phyloP scores from a whole-genome alignment of 2,888 invertebrate genomes.

The Zygothrica quintamaculata region DNA sequence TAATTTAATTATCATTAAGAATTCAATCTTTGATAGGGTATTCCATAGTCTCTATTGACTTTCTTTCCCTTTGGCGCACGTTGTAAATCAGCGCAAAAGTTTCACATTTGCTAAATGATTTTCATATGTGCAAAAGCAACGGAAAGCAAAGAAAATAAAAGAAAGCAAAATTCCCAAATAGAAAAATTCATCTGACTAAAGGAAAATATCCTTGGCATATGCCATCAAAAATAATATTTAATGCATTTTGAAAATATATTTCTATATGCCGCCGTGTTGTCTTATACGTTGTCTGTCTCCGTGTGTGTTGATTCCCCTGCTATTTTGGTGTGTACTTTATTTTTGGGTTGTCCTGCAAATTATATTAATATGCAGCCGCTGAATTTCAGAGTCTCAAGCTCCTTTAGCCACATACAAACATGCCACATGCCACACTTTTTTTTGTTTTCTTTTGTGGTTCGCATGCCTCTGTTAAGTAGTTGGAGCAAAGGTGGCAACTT shows the following conservation, averaged over 20 bases:
- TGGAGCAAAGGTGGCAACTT: constrained; percentile 21
- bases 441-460: constrained; percentile 25
- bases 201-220: constrained; percentile 37
- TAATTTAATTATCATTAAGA: too few species aligned
- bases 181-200: constrained; percentile 43
- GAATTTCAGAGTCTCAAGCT: constrained; percentile 49
- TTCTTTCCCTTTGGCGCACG: constrained; percentile 24
- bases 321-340: constrained; percentile 1
- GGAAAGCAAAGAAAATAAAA: constrained; percentile 8
- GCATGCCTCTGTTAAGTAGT: background rate
- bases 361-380: constrained; percentile 80
- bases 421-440: constrained; percentile 41
- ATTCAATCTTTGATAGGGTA: background rate
- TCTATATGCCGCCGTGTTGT: constrained; percentile 18
- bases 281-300: constrained; percentile 40
- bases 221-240: constrained; percentile 40
- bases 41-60: background rate
- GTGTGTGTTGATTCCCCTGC: constrained; percentile 2
- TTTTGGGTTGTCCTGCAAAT: constrained; percentile 66
- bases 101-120: constrained; percentile 65
- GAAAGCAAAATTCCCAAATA: constrained; percentile 14
- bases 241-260: constrained; percentile 54
- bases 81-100: constrained; percentile 54
- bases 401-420: constrained; percentile 9
- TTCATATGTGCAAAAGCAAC: constrained; percentile 46